Evolutionary conservation across 1,140 invertebrate species (phyloP).

Genomic region (Pentalonia nigronervosa): DNA sequence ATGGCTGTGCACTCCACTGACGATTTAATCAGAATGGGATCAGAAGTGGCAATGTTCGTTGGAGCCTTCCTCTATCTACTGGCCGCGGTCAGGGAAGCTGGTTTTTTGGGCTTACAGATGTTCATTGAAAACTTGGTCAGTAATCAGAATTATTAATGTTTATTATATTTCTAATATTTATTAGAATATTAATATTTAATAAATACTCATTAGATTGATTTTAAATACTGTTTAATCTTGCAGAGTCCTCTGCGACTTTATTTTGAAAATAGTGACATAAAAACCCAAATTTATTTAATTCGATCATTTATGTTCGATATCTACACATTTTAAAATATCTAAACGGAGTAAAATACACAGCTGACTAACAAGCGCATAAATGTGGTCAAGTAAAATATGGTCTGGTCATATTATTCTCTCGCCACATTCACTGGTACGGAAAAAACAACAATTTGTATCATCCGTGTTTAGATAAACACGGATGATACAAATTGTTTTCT

Average conservation of each 20-base stretch:
- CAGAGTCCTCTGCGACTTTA: neutral
- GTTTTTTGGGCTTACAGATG: conserved; percentile 86
- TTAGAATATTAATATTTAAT: too few relatives aligned
- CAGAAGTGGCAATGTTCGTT: conserved; percentile 76
- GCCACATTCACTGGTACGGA: neutral
- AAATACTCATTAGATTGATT: neutral
- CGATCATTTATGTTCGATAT: neutral
- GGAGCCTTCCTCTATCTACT: conserved; percentile 83
- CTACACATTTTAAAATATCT: too few relatives aligned
- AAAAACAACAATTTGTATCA: neutral
- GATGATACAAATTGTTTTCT: too few relatives aligned
- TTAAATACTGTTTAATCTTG: neutral
- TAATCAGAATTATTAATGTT: too few relatives aligned
- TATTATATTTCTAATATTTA: too few relatives aligned
- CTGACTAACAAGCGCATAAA: neutral
- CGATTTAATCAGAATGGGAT: conserved; percentile 72
- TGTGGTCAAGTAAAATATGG: neutral
- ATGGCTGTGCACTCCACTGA: conserved; percentile 70
- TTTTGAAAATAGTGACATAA: neutral
- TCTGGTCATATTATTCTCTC: neutral
- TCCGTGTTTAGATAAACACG: neutral
- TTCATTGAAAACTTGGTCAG: conserved; percentile 89
- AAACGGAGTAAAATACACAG: neutral
- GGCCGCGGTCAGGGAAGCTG: conserved; percentile 80
- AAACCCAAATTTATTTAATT: neutral